A percentile compares a stretch with the other conserved stretches of the same genome.
phyloP scores from a whole-genome alignment of 2,797 vertebrate genomes.

The Nyctalus aviator region DNA sequence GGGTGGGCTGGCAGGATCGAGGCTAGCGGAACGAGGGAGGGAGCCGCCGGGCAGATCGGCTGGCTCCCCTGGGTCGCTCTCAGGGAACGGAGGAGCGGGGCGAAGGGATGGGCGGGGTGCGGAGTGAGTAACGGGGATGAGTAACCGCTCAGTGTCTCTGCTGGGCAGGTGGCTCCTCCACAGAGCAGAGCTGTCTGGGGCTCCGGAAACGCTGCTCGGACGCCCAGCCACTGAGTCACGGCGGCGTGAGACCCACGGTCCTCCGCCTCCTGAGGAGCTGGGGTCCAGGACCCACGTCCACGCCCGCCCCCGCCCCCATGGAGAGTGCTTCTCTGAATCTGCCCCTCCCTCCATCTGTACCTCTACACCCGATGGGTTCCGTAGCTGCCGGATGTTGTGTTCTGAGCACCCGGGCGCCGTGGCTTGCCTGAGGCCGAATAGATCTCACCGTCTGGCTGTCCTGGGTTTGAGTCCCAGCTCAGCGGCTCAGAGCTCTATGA shows the following conservation, averaged over 20 bases:
- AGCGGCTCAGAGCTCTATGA: background rate
- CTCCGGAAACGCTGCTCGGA: conserved; percentile 47
- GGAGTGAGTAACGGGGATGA: conserved; percentile 75
- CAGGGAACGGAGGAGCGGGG: conserved; percentile 35
- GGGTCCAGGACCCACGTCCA: background rate
- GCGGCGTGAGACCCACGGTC: background rate
- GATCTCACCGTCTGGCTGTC: background rate
- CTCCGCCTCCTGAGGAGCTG: background rate
- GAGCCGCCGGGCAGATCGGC: background rate
- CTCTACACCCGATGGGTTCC: fast-evolving
- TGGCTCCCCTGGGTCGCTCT: background rate
- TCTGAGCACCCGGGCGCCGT: background rate
- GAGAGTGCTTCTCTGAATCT: background rate
- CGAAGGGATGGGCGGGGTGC: background rate
- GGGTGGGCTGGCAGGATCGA: background rate
- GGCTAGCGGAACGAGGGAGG: background rate
- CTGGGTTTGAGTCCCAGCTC: background rate
- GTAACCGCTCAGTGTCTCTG: conserved; percentile 50
- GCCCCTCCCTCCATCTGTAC: background rate
- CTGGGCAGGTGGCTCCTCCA: conserved; percentile 56
- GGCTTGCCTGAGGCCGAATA: background rate
- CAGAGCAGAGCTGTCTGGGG: conserved; percentile 4
- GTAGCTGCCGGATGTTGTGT: background rate
- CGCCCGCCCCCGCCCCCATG: fast-evolving
- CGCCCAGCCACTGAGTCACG: conserved; percentile 66